These are phyloP conservation scores for Psilopsiagon aymara DNA, from an alignment of 2,113 vertebrate species.

Conservation along the genomic window DNA sequence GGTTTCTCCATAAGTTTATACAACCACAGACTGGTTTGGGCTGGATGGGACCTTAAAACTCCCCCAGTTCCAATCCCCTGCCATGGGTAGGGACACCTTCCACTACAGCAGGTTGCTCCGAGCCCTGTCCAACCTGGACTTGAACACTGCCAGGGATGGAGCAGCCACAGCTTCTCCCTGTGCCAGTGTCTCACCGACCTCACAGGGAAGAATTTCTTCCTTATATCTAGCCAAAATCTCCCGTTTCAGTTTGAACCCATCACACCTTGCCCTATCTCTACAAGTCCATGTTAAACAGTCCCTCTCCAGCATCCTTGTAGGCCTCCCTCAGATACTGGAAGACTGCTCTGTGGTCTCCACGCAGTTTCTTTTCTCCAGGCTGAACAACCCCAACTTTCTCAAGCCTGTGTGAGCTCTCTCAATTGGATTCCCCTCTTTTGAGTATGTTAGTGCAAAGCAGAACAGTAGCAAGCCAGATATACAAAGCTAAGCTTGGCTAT, in stretches of 20 bases:
- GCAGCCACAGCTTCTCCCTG: not conserved
- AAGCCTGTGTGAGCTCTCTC: not conserved
- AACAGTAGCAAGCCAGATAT: not conserved
- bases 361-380: not conserved
- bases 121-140: not conserved
- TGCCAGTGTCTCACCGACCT: not conserved
- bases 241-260: not conserved
- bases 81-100: not conserved
- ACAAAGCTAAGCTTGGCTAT: not conserved
- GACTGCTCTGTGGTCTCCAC: not conserved
- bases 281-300: not conserved
- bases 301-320: not conserved
- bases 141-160: not conserved
- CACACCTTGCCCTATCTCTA: not conserved
- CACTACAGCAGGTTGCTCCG: not conserved
- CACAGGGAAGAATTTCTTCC: not conserved
- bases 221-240: not conserved
- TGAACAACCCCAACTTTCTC: not conserved
- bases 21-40: not conserved
- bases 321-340: not conserved
- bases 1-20: not conserved
- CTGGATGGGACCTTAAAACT: not conserved
- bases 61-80: not conserved
- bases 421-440: not conserved
- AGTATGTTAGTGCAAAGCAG: rapidly evolving